Evolutionary conservation across 1,140 invertebrate genomes (phyloP), one percentile per base, ranked within the genome.

Genomic region (Dolichoris vasculosae): DNA sequence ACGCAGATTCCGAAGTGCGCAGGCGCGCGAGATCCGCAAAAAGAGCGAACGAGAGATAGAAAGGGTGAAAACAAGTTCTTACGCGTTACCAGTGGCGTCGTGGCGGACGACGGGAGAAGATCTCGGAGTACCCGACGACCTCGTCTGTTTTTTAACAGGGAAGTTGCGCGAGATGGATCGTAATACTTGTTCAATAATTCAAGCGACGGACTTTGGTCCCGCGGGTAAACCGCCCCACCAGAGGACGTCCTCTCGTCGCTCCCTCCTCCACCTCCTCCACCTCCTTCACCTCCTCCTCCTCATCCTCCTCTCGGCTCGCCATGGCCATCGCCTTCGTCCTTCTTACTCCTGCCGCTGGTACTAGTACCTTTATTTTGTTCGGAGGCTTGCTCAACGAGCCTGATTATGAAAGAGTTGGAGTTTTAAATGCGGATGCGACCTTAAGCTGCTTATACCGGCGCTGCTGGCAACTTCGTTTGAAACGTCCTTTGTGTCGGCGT

Each of bases 401-500:
- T 69, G 84, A 86, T 88, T 87, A 87, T 55, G 76, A 82, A 81
- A 81, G 83, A 86, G 73, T 88, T 88, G 26, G 80, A 82, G 83
- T 88, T 88, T 86, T 86, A 83, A 84, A 79, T 51, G 71, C 69
- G 82, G 63, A 38, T 63, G 79, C 78, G 55, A 81, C 82, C 77
- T 85, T 88, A 88, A 88, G 87, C 87, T 59, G 87, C 86, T 88
- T 88, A 88, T 35, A 23, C 81, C 48, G 67, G 40, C 20, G 71
- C 32, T 40, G 67, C 35, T 30, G 23, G 79, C 75, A 48, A 71
- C 76, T 82, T 63, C 78, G 40, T 77, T 82, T 84, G 26, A 59
- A 76, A 26, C 43, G 46, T 59, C 75, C 82, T 76, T 64, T 73
- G 48, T 73, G 71, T 73, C 35, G 69, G 69, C 20, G 46, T 63